A percentile compares a stretch with the other conserved stretches of the same genome.
These are phyloP conservation scores for Perizoma affinitatum DNA, from an alignment of 2,888 invertebrate species.

Conservation along the genomic window DNA sequence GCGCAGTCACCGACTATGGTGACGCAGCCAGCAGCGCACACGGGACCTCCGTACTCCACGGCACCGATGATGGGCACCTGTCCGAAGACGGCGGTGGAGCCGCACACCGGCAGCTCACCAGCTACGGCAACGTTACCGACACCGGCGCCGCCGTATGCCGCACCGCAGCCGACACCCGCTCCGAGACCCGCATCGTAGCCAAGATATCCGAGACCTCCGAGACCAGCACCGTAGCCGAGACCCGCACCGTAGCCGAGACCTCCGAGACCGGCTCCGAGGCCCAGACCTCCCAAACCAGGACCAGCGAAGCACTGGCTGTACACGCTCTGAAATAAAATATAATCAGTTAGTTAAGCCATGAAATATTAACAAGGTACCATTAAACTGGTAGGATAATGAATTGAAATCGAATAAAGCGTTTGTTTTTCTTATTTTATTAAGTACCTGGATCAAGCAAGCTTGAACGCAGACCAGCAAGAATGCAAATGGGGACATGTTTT, in stretches of 20 bases:
- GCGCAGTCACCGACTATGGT: conserved; percentile 39
- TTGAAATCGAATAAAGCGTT: background rate
- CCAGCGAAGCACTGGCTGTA: conserved; percentile 18
- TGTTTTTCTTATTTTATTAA: background rate
- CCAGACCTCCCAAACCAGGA: background rate
- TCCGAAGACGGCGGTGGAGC: conserved; percentile 43
- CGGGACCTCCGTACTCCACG: conserved; percentile 42
- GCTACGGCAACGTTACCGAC: conserved; percentile 47
- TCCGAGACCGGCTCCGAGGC: conserved; percentile 8
- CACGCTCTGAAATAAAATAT: conserved; percentile 9
- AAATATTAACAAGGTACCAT: no score
- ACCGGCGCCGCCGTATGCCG: conserved; percentile 31
- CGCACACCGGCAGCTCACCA: conserved; percentile 48
- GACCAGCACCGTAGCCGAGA: conserved; percentile 7
- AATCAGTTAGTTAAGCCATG: no score
- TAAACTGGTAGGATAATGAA: no score
- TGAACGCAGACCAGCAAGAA: conserved; percentile 42
- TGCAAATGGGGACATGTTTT: conserved; percentile 40
- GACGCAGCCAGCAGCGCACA: conserved; percentile 43
- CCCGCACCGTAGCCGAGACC: conserved; percentile 6
- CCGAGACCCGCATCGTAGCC: conserved; percentile 23
- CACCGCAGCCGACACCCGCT: conserved; percentile 14
- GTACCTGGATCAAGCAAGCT: conserved; percentile 44
- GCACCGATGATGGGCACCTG: conserved; percentile 48
- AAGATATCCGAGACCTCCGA: conserved; percentile 20